Base-by-base conservation (phyloP, 2,888 invertebrate genomes). In the Creontiades dilutus region DNA sequence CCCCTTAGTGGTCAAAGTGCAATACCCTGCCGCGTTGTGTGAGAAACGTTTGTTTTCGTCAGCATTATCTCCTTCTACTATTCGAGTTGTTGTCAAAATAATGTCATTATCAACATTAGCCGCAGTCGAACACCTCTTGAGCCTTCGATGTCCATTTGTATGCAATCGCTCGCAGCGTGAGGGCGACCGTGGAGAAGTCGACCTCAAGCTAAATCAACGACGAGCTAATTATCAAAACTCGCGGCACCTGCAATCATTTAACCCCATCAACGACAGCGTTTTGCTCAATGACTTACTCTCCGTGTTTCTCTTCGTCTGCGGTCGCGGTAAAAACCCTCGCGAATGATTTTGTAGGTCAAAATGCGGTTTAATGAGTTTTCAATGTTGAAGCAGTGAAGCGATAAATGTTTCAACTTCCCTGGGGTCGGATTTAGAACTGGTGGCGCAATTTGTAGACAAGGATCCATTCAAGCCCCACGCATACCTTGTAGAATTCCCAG, bases 141-240 rank as follows among this genome's bases (percentile, higher is more conserved):
- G n/a, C n/a, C n/a, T n/a, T n/a, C n/a, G n/a, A n/a, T n/a, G n/a
- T 61, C 61, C 61, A 61, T 61, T n/a, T n/a, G n/a, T 61, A 61
- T 61, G 61, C 61, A 61, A 61, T 61, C 61, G 19, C 19, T 23
- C 19, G n/a, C 61, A 11, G 61, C n/a, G 19, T 2, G 9, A 23
- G 7, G 61, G n/a, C n/a, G n/a, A 23, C 61, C 61, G 19, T 61
- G 61, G 28, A 61, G 57, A 23, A 14, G 4, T 14, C 28, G 61
- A 86, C 84, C 48, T 82, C 46, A n/a, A 23, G 84, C 55, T 14
- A 52, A 16, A 19, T 90, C 75, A 37, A 78, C 28, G 46, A n/a
- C 48, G 46, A 68, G 55, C 82, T 46, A 47, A 86, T 80, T 78
- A 47, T 19, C 23, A 68, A 68, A 5, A 19, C 11, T 27, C 11